phyloP scores from a whole-genome alignment of 2,888 invertebrate genomes.

The Ypsolopha scabrella region DNA sequence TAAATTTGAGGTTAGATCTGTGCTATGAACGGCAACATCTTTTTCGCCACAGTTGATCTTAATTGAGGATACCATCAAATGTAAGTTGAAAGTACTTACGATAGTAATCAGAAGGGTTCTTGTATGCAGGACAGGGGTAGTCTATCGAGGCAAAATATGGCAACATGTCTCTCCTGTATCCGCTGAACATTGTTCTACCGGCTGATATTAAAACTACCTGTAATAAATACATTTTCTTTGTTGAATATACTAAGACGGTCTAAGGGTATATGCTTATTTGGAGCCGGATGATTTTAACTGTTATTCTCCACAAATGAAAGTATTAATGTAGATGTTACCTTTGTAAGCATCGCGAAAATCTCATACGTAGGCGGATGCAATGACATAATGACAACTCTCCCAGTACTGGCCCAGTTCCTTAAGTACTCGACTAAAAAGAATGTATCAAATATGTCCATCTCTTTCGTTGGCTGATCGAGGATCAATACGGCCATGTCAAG shows the following conservation, averaged over 20 bases:
- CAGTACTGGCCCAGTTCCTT: slow-evolving; percentile 87
- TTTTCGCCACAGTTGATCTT: neutral
- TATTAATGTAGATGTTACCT: slow-evolving; percentile 37
- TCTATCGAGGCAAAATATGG: slow-evolving; percentile 91
- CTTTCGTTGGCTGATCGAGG: slow-evolving; percentile 88
- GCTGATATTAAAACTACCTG: slow-evolving; percentile 86
- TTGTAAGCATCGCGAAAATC: slow-evolving; percentile 93
- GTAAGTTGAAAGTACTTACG: slow-evolving; percentile 67
- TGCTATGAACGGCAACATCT: neutral
- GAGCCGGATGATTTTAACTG: no score
- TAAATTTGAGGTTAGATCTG: no score
- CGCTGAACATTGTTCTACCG: slow-evolving; percentile 92
- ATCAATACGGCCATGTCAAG: slow-evolving; percentile 89
- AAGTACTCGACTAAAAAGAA: slow-evolving; percentile 95
- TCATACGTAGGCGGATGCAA: slow-evolving; percentile 95
- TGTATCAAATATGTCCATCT: slow-evolving; percentile 95
- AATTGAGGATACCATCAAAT: neutral
- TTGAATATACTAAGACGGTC: no score
- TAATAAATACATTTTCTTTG: slow-evolving; percentile 3
- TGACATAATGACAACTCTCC: slow-evolving; percentile 89
- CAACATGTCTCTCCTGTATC: slow-evolving; percentile 89
- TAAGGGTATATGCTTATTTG: no score
- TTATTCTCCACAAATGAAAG: no score
- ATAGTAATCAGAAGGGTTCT: slow-evolving; percentile 97
- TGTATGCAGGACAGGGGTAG: slow-evolving; percentile 95